A percentile compares a stretch with the other conserved stretches of the same genome.
These are phyloP conservation scores for Polydesmus complanatus DNA, from an alignment of 2,888 invertebrate species.

Conservation along the genomic window DNA sequence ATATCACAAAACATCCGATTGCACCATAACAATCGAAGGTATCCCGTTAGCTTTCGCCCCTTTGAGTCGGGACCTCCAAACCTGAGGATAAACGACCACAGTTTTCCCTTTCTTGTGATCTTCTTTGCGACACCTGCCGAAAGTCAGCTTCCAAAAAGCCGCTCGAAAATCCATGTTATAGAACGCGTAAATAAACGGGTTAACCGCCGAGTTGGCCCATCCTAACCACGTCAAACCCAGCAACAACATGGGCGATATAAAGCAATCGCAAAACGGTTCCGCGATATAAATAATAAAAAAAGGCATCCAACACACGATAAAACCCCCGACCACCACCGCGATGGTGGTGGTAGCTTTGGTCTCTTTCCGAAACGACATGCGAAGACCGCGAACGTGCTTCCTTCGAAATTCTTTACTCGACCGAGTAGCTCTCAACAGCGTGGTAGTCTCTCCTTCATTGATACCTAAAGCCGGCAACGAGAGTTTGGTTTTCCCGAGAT, in stretches of 20 bases:
- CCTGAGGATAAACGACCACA: conserved; percentile 11
- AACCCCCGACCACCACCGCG: conserved; percentile 74
- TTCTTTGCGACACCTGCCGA: conserved; percentile 26
- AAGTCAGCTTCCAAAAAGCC: conserved; percentile 71
- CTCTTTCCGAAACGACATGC: conserved; percentile 47
- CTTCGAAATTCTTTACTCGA: neutral
- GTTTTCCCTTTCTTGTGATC: neutral
- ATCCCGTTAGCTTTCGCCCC: neutral
- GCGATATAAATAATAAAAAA: conserved; percentile 71
- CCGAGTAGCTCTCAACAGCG: neutral
- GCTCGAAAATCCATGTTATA: conserved; percentile 74
- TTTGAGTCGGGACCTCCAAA: conserved; percentile 12
- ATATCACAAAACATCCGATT: conserved; percentile 14
- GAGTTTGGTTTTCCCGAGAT: neutral
- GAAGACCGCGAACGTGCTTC: conserved; percentile 17
- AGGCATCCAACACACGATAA: conserved; percentile 75
- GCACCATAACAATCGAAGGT: conserved; percentile 15
- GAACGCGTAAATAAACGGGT: conserved; percentile 81
- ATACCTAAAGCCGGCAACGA: neutral
- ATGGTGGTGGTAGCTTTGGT: conserved; percentile 78
- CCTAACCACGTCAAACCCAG: conserved; percentile 69
- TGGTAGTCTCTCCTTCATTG: neutral
- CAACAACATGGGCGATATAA: conserved; percentile 43
- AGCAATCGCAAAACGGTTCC: conserved; percentile 58
- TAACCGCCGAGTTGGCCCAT: conserved; percentile 80